A percentile compares a stretch with the other conserved stretches of the same genome.
phyloP scores from a whole-genome alignment of 1,140 invertebrate species.

The Neodiprion pinetum region DNA sequence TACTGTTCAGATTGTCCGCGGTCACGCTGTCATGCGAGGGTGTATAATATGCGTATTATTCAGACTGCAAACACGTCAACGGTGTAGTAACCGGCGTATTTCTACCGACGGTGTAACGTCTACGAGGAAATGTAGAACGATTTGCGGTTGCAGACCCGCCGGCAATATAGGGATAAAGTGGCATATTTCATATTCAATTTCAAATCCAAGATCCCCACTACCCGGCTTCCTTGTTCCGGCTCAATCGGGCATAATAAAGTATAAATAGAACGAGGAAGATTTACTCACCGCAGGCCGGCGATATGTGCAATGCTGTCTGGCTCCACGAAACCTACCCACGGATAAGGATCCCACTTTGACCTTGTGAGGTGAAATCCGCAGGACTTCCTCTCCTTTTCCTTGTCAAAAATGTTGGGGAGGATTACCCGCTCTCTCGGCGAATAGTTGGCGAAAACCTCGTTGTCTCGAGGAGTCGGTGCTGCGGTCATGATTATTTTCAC shows the following conservation, averaged over 20 bases:
- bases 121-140: neutral
- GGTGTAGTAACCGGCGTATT: too few species aligned
- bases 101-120: neutral
- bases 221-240: neutral
- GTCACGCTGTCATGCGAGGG: too few species aligned
- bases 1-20: conserved; percentile 6
- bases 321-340: conserved; percentile 65
- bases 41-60: too few species aligned
- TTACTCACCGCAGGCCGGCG: conserved; percentile 49
- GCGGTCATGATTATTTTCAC: conserved; percentile 33
- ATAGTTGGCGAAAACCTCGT: conserved; percentile 4
- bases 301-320: conserved; percentile 46
- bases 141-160: neutral
- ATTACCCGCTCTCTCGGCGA: neutral
- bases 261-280: neutral
- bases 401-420: neutral
- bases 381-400: conserved; percentile 37
- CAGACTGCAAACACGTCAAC: too few species aligned
- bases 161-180: neutral
- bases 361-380: conserved; percentile 72
- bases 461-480: conserved; percentile 12
- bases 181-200: neutral
- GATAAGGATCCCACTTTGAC: conserved; percentile 77
- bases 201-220: neutral
- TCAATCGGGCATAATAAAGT: conserved; percentile 10